Conservation (phyloP, 2,888 invertebrate genomes). For the Campopleginae sp. region DNA sequence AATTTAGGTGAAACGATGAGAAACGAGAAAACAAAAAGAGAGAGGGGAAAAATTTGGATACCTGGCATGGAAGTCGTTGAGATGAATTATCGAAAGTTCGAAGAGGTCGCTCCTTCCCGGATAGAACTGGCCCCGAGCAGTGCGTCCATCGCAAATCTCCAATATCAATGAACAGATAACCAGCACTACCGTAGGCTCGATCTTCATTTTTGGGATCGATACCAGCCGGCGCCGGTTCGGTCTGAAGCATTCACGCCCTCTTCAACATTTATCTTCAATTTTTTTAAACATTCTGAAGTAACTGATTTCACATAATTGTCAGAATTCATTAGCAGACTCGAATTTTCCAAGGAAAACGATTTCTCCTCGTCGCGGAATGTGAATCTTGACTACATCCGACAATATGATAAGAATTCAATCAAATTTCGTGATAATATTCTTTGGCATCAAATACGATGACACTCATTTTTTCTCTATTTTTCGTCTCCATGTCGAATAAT, state of each 20-base stretch:
- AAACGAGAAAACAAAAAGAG: no score
- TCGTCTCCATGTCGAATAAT: no score
- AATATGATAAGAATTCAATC: no score
- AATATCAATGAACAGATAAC: constrained; percentile 38
- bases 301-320: background rate
- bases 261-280: background rate
- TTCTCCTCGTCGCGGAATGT: background rate
- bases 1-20: no score
- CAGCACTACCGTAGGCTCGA: background rate
- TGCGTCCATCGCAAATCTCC: constrained; percentile 71
- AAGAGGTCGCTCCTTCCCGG: constrained; percentile 83
- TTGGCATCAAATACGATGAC: no score
- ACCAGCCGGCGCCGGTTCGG: background rate
- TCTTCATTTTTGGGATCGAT: constrained; percentile 37
- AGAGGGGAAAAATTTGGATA: constrained; percentile 78
- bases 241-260: background rate
- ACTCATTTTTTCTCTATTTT: no score
- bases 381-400: no score
- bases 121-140: constrained; percentile 73
- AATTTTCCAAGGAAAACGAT: background rate
- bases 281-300: background rate
- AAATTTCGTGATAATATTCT: no score
- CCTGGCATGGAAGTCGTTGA: constrained; percentile 87
- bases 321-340: background rate
- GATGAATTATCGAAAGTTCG: constrained; percentile 86